Base-by-base conservation (phyloP, 2,797 vertebrate genomes). In the Ctenopoma multispine region DNA sequence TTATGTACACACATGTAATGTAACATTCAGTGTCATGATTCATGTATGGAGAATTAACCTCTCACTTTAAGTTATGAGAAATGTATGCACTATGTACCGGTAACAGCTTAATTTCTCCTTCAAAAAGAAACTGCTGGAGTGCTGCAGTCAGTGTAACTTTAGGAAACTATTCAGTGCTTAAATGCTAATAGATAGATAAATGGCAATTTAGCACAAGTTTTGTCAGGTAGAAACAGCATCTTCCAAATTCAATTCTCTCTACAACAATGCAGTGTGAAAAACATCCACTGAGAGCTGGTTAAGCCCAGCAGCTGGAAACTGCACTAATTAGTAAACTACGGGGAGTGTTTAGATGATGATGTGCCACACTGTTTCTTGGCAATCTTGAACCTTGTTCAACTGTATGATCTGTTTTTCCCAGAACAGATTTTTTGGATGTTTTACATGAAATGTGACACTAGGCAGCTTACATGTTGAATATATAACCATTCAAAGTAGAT, bases 1-100 rank as follows among this genome's bases (percentile, higher is more conserved):
- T 77, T 80, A 82, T 63, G 50, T 47, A 79, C 51, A 80, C 57
- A 63, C 49, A 47, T 77, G 53, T 72, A 62, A 4, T 56, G 47
- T 73, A 71, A 72, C 61, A 63, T 61, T 64, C 41, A 40, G 15
- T 69, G 31, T 70, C 72, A 63, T 56, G 66, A 68, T 63, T 82
- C 51, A 54, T 66, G 20, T 59, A 38, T 41, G 48, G 27, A 40
- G 36, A 79, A 61, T 63, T 51, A 61, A 10, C 29, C 21, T 48
- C 36, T 63, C 41, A 61, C 24, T 51, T 46, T 15, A 34, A 27
- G 60, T 47, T 73, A 41, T 57, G 44, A 27, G 20, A 69, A 69
- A 69, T 58, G 5, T 64, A 44, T 64, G n/a, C 46, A 12, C 43
- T 41, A 34, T 46, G 34, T 20, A 47, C 20, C 38, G 12, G 6